Conservation (phyloP, 1,140 invertebrate species). For the Venustaconcha ellipsiformis region DNA sequence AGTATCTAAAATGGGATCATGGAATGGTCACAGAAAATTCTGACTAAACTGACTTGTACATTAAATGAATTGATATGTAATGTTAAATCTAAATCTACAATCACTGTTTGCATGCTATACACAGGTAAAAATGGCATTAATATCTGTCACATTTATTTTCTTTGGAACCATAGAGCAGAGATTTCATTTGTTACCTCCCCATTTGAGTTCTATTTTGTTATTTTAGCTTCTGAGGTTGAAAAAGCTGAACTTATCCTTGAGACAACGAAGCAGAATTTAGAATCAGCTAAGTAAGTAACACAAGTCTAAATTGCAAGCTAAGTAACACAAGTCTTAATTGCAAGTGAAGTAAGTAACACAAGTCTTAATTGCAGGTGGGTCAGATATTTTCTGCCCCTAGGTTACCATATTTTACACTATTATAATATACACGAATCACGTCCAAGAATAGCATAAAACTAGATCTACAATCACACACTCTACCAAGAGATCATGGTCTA, state of each 20-base stretch:
- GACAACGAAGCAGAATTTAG: constrained; percentile 51
- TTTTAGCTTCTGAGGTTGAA: constrained; percentile 60
- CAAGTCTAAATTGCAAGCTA: neutral
- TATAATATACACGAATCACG: no score
- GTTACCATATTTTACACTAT: neutral
- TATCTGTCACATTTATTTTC: neutral
- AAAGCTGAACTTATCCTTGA: constrained; percentile 61
- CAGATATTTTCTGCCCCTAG: constrained; percentile 1
- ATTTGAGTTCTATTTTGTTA: neutral
- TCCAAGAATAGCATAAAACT: no score
- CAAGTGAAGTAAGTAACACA: neutral
- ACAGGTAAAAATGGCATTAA: neutral
- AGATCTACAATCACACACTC: no score
- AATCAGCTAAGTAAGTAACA: constrained; percentile 47
- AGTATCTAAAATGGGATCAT: no score
- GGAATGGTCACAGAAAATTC: neutral
- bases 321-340: neutral
- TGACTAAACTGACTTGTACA: neutral
- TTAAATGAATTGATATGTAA: neutral
- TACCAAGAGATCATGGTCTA: no score
- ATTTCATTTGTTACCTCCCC: no score
- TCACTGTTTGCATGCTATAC: neutral
- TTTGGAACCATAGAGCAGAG: neutral
- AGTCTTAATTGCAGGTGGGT: neutral
- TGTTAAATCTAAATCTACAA: neutral